Evolutionary conservation across 2,888 invertebrate species (phyloP), one percentile per base, ranked within the genome.

Genomic region (Rosalia funebris): DNA sequence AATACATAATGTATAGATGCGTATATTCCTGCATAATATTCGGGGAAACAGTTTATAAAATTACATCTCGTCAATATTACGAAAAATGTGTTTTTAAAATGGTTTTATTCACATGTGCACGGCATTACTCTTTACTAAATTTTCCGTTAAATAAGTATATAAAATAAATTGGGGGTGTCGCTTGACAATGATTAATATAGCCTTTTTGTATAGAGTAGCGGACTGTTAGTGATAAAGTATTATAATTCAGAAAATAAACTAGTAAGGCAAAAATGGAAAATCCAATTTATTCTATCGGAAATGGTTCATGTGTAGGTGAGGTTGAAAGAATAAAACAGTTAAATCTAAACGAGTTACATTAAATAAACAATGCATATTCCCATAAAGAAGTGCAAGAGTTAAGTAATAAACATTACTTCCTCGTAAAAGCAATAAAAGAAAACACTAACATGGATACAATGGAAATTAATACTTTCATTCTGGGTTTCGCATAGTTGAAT

Each of bases 201-300:
- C n/a, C n/a, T n/a, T n/a, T n/a, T n/a, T n/a, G n/a, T n/a, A n/a
- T n/a, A n/a, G n/a, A n/a, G n/a, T n/a, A n/a, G n/a, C n/a, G n/a
- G n/a, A n/a, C n/a, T n/a, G n/a, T n/a, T n/a, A n/a, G n/a, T n/a
- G n/a, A n/a, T n/a, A n/a, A n/a, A n/a, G n/a, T n/a, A n/a, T n/a
- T n/a, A n/a, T n/a, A n/a, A n/a, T n/a, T n/a, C 25, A 25, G 10
- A 44, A 25, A 44, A 25, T 14, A 25, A 11, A 44, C 1, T 19
- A 10, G n/a, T 12, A 11, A 25, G 12, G 20, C 25, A 20, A 44
- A 44, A 25, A 44, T 12, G 14, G 25, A 19, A 25, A 20, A 44
- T 11, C 7, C 19, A 20, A 44, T 44, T 44, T 44, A 25, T 14
- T 12, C 19, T 44, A 20, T 25, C 44, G 44, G 44, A 44, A 41